phyloP scores from a whole-genome alignment of 2,888 invertebrate genomes.

The Embidobia sp. region DNA sequence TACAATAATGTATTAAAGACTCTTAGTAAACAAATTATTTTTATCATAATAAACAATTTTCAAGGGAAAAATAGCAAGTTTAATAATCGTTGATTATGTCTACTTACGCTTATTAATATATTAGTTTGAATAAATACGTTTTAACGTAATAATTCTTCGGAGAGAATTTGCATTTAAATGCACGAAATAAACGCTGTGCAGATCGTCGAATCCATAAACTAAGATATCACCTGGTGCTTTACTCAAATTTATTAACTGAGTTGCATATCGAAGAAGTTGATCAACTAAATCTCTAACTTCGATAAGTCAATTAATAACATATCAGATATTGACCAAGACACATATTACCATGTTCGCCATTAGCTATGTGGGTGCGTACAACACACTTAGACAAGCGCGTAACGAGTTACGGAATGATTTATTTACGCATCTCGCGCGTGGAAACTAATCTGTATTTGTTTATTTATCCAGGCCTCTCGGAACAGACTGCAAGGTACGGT shows the following conservation, averaged over 20 bases:
- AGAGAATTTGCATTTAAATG: too few relatives aligned
- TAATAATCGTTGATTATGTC: too few relatives aligned
- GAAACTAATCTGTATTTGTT: constrained; percentile 80
- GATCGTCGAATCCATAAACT: too few relatives aligned
- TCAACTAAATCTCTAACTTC: constrained; percentile 44
- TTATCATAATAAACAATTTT: too few relatives aligned
- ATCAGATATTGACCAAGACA: constrained; percentile 63
- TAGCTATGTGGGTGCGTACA: constrained; percentile 64
- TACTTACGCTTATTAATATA: too few relatives aligned
- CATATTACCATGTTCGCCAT: constrained; percentile 58
- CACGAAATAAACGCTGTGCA: too few relatives aligned
- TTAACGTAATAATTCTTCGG: too few relatives aligned
- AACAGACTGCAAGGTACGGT: constrained; percentile 69
- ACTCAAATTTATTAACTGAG: constrained; percentile 43
- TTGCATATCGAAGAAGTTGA: constrained; percentile 34
- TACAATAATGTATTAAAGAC: too few relatives aligned
- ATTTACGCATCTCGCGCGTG: constrained; percentile 72
- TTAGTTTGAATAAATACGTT: too few relatives aligned
- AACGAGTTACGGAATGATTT: constrained; percentile 80
- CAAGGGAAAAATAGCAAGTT: too few relatives aligned
- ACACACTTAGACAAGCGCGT: constrained; percentile 68
- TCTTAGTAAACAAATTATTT: too few relatives aligned
- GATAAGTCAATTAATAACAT: constrained; percentile 65
- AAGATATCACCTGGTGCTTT: constrained; percentile 30
- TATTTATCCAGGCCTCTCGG: constrained; percentile 77